Conservation (phyloP, 2,888 invertebrate species). For the Periphyllus acericola region DNA sequence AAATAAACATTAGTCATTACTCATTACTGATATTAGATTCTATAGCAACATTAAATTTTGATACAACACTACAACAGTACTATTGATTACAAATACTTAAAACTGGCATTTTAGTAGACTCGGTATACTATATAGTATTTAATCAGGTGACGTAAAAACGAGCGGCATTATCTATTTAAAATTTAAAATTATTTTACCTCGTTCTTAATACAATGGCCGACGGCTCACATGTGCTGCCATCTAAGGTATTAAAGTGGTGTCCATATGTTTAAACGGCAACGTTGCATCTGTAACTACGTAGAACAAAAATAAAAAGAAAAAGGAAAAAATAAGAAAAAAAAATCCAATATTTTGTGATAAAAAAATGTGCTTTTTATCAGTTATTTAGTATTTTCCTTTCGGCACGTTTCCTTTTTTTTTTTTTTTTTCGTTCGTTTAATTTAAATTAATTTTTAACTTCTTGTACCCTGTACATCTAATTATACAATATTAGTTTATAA, state of each 20-base stretch:
- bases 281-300: slow-evolving; percentile 36
- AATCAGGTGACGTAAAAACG: too few species aligned
- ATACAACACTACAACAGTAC: too few species aligned
- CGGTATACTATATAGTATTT: too few species aligned
- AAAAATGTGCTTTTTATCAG: slow-evolving; percentile 62
- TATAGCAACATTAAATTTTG: too few species aligned
- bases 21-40: too few species aligned
- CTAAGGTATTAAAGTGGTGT: not conserved
- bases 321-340: slow-evolving; percentile 5
- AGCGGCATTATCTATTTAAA: too few species aligned
- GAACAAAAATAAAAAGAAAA: slow-evolving; percentile 17
- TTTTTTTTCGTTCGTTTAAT: not conserved
- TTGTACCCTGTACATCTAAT: not conserved
- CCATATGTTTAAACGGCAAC: slow-evolving; percentile 59
- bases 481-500: not conserved
- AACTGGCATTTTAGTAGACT: too few species aligned
- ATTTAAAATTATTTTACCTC: too few species aligned
- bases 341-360: slow-evolving; percentile 60
- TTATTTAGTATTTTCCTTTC: slow-evolving; percentile 42
- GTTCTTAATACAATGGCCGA: not conserved
- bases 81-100: too few species aligned
- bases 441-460: not conserved
- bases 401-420: slow-evolving; percentile 29
- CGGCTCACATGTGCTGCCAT: slow-evolving; percentile 38
- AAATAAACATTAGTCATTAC: too few species aligned